A percentile compares a stretch with the other conserved stretches of the same genome.
These are phyloP conservation scores for Drosophila bunnanda DNA, from an alignment of 2,888 invertebrate species.

Conservation along the genomic window DNA sequence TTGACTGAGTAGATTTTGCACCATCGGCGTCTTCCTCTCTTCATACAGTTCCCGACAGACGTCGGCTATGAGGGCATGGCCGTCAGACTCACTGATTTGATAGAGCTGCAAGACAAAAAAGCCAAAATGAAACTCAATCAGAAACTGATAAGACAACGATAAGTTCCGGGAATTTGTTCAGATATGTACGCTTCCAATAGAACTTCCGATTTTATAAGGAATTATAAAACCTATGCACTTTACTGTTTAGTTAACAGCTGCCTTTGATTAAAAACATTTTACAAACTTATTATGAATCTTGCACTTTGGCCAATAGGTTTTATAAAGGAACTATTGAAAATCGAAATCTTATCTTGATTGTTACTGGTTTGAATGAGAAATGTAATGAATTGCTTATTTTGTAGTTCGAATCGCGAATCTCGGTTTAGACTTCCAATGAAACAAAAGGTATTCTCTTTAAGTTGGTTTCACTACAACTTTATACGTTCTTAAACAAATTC, in stretches of 20 bases:
- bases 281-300: not conserved
- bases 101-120: constrained; percentile 61
- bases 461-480: not conserved
- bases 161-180: constrained; percentile 32
- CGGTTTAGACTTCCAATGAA: too few species aligned
- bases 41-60: constrained; percentile 80
- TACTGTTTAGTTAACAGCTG: too few species aligned
- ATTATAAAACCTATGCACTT: not conserved
- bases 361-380: not conserved
- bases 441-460: too few species aligned
- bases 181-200: not conserved
- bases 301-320: not conserved
- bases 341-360: not conserved
- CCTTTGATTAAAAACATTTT: too few species aligned
- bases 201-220: not conserved
- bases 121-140: constrained; percentile 27
- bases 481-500: not conserved
- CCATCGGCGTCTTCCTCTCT: constrained; percentile 54
- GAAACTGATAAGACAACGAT: constrained; percentile 46
- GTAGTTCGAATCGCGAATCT: not conserved
- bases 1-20: constrained; percentile 69
- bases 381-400: not conserved
- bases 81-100: constrained; percentile 68
- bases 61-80: constrained; percentile 79
- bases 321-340: not conserved